Evolutionary conservation across 2,888 invertebrate genomes (phyloP).

Genomic region (Lasioglossum villosulum): DNA sequence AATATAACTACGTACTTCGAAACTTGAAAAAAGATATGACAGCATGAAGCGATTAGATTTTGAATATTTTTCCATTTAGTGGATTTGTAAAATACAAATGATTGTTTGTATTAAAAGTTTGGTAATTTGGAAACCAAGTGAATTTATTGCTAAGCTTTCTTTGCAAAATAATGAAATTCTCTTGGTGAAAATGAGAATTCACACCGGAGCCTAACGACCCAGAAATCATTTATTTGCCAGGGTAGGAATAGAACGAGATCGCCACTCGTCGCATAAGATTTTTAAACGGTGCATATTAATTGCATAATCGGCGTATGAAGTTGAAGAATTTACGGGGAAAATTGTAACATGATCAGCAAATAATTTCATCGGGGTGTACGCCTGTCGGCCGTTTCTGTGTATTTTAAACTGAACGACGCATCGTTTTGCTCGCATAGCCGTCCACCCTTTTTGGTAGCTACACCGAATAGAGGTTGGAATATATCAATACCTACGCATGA

Average conservation of each 20-base stretch:
- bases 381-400: conserved; percentile 31
- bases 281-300: conserved; percentile 27
- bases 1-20: too few relatives aligned
- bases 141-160: background rate
- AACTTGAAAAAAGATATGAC: too few relatives aligned
- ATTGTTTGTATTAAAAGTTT: background rate
- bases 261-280: background rate
- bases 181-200: background rate
- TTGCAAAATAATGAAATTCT: background rate
- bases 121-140: background rate
- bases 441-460: conserved; percentile 65
- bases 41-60: background rate
- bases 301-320: conserved; percentile 37
- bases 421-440: conserved; percentile 60
- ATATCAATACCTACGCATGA: conserved; percentile 54
- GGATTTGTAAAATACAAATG: background rate
- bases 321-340: conserved; percentile 53
- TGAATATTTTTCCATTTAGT: background rate
- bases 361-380: conserved; percentile 51
- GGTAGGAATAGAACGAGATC: background rate
- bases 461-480: conserved; percentile 34
- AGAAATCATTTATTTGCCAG: background rate
- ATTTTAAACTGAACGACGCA: conserved; percentile 62
- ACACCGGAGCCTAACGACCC: too few relatives aligned
- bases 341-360: conserved; percentile 62